Conservation (phyloP, 2,113 vertebrate species). For the Oncorhynchus masou region DNA sequence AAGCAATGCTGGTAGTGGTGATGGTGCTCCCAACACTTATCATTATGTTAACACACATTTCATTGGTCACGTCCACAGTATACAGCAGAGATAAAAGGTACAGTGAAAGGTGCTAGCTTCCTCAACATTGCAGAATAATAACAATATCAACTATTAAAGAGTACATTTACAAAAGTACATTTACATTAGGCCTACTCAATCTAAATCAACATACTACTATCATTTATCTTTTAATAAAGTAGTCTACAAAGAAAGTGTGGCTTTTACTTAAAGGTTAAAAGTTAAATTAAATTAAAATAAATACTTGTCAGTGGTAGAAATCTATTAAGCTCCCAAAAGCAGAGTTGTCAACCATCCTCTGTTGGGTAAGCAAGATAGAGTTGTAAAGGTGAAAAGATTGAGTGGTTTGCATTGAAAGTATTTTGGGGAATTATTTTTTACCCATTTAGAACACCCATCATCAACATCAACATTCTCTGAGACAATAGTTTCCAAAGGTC, state of each 20-base stretch:
- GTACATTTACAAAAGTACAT: no score
- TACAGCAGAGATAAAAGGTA: no score
- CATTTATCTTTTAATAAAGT: not conserved
- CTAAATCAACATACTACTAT: not conserved
- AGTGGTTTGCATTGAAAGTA: conserved; percentile 14
- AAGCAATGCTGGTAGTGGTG: conserved; percentile 27
- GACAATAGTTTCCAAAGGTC: conserved; percentile 33
- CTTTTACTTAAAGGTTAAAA: no score
- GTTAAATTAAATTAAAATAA: no score
- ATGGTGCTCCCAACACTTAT: not conserved
- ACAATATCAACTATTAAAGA: no score
- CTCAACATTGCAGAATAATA: no score
- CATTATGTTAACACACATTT: not conserved
- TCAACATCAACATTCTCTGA: conserved; percentile 42
- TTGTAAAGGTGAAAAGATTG: not conserved
- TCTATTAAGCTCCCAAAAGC: not conserved
- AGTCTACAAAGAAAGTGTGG: no score
- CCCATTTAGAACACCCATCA: conserved; percentile 17
- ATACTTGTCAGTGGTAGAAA: not conserved
- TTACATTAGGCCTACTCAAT: no score
- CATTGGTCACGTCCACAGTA: no score
- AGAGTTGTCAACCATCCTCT: not conserved
- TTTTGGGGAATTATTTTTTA: not conserved
- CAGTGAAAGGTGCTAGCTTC: no score
- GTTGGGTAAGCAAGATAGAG: not conserved